phyloP scores from a whole-genome alignment of 2,888 invertebrate genomes.

The Melanostoma mellinum region DNA sequence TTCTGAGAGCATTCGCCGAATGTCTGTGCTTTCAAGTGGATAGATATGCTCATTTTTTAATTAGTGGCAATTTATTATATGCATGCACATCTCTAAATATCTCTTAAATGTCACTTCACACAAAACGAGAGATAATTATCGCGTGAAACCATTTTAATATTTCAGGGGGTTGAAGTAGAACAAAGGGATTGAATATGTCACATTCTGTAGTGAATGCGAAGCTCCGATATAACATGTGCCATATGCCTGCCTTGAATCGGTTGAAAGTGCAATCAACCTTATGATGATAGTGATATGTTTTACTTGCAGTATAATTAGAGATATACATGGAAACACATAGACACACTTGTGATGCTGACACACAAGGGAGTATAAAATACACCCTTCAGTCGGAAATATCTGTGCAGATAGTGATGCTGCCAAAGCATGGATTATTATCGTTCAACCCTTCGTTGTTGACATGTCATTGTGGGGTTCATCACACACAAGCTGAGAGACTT shows the following conservation, averaged over 20 bases:
- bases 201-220: conserved; percentile 17
- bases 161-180: conserved; percentile 36
- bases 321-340: conserved; percentile 9
- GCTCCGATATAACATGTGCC: conserved; percentile 13
- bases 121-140: conserved; percentile 28
- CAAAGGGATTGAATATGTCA: conserved; percentile 35
- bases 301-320: conserved; percentile 45
- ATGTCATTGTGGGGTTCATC: conserved; percentile 35
- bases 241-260: conserved; percentile 38
- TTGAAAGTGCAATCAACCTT: conserved; percentile 62
- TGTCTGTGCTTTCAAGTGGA: conserved; percentile 3
- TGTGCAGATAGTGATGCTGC: background rate
- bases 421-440: conserved; percentile 23
- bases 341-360: no score
- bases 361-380: background rate
- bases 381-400: conserved; percentile 13
- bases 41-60: conserved; percentile 37
- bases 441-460: conserved; percentile 21
- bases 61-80: conserved; percentile 47
- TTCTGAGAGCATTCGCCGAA: background rate
- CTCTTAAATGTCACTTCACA: conserved; percentile 7
- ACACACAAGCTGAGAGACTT: background rate
- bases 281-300: conserved; percentile 48
- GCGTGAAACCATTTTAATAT: conserved; percentile 44
- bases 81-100: conserved; percentile 33